These are phyloP conservation scores for Rhinolophus sinicus DNA, from an alignment of 2,113 vertebrate species.

Conservation along the genomic window DNA sequence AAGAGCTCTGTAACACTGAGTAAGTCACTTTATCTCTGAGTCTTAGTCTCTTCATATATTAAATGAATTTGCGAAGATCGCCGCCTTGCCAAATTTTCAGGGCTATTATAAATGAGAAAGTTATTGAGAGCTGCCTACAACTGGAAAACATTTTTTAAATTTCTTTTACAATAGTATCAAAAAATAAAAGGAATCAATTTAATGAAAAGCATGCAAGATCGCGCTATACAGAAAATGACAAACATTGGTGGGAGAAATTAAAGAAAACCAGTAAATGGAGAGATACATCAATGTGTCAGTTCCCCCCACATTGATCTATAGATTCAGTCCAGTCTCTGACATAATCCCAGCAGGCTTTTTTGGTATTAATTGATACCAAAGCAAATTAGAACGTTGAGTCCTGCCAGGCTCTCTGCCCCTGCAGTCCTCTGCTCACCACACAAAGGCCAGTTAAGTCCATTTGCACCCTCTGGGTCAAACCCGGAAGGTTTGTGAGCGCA, in stretches of 20 bases:
- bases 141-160: not conserved
- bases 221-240: not conserved
- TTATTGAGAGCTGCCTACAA: not conserved
- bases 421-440: not conserved
- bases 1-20: not conserved
- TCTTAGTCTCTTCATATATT: not conserved
- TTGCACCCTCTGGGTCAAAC: not conserved
- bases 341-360: not conserved
- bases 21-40: constrained; percentile 3
- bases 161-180: not conserved
- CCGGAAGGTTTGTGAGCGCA: not conserved
- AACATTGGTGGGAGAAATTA: not conserved
- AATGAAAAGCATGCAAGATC: not conserved
- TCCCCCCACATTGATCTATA: not conserved
- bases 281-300: not conserved
- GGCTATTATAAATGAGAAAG: not conserved
- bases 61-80: not conserved
- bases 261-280: not conserved
- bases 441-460: not conserved
- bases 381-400: not conserved
- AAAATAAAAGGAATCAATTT: constrained; percentile 9
- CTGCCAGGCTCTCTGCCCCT: not conserved
- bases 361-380: not conserved
- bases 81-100: not conserved
- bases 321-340: not conserved